Base-by-base conservation (phyloP, 2,888 invertebrate species). In the Netelia melanura region DNA sequence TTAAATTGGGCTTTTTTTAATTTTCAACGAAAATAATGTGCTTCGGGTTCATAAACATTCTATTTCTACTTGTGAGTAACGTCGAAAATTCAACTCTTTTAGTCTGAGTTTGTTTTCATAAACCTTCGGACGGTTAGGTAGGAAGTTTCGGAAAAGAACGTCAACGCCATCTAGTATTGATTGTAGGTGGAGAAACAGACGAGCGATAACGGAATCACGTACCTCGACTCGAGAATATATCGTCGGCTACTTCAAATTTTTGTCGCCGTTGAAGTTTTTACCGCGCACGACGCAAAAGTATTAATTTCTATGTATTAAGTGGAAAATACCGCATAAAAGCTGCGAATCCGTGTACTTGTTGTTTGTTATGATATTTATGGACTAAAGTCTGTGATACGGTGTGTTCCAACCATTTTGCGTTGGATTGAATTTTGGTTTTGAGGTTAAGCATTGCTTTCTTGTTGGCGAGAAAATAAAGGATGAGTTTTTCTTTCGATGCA, bases 401-500 rank as follows among this genome's bases (percentile, higher is more conserved):
- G 52, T 54, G 72, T 23, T 10, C 9, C 1, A 65, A n/a, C 14
- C 1, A 54, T n/a, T 64, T 62, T 30, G 17, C 56, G 56, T n/a
- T 17, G 8, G 17, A 25, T 56, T 17, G 14, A 25, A 48, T n/a
- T 17, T 2, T 14, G 5, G n/a, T 72, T 86, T 81, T 79, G 81
- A 86, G 86, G 84, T 87, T 84, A 87, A 38, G 38, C 14, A 14
- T 61, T 48, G 58, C 23, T 3, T 21, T 43, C 8, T 62, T 48
- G 17, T 64, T 65, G 75, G 43, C 38, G 14, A 67, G 52, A 56
- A 89, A 85, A 78, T 38, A 38, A 38, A 38, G 1, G 38, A 91
- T 91, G 91, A 91, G 84, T 86, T 87, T 87, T 56, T 54, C 86
- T 52, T 86, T 86, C 61, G 88, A 88, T 82, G 75, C 87, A 25